phyloP scores from a whole-genome alignment of 2,888 invertebrate genomes.

The Pachliopta kotzebuea region DNA sequence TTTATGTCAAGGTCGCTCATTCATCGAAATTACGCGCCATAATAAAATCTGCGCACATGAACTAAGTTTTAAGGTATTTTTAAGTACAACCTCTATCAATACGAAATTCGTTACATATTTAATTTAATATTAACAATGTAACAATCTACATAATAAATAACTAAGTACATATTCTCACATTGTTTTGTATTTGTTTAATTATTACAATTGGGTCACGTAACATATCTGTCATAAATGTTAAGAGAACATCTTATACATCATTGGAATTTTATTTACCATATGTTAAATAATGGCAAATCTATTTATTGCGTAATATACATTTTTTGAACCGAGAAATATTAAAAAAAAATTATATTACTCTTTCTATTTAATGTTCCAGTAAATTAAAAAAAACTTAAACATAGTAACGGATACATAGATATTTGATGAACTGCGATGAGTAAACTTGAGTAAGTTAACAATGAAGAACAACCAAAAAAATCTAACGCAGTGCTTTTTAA shows the following conservation, averaged over 20 bases:
- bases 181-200: background rate
- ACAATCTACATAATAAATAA: background rate
- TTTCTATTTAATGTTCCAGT: background rate
- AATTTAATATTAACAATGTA: background rate
- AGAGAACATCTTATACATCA: background rate
- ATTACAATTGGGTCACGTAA: background rate
- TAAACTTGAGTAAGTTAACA: conserved; percentile 22
- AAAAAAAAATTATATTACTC: background rate
- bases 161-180: background rate
- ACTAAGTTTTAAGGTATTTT: background rate
- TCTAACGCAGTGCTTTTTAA: background rate
- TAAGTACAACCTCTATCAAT: background rate
- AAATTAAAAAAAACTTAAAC: background rate
- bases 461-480: conserved; percentile 7
- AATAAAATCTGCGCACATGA: background rate
- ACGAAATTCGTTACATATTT: too few relatives aligned
- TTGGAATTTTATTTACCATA: background rate
- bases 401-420: background rate
- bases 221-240: background rate
- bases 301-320: background rate
- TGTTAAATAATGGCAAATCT: background rate
- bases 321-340: background rate
- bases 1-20: conserved; percentile 20
- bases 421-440: conserved; percentile 1
- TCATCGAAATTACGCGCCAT: conserved; percentile 7